phyloP scores from a whole-genome alignment of 2,797 vertebrate species.

The Alcedo atthis region DNA sequence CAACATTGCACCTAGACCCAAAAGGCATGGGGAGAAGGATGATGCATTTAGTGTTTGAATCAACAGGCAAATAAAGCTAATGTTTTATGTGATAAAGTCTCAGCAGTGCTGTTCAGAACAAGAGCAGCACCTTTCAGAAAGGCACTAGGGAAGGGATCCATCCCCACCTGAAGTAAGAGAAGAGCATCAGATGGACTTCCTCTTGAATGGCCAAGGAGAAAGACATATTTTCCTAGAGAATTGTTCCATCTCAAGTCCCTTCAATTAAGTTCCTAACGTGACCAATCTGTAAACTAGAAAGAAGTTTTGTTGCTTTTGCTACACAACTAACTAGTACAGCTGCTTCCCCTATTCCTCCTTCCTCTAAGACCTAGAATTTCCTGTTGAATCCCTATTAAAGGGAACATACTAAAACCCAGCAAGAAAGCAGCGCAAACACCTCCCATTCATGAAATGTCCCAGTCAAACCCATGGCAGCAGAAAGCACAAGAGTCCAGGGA shows the following conservation, averaged over 20 bases:
- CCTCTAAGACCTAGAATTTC: background rate
- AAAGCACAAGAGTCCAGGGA: background rate
- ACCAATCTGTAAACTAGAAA: background rate
- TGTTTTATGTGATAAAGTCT: background rate
- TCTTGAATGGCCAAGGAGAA: background rate
- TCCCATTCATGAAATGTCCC: background rate
- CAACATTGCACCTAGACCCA: background rate
- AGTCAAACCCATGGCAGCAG: background rate
- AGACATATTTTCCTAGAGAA: background rate
- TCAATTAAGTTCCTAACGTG: background rate
- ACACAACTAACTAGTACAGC: background rate
- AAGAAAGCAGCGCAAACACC: background rate
- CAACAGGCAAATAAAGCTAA: background rate
- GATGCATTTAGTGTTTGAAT: background rate
- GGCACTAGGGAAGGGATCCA: background rate
- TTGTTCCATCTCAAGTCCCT: background rate
- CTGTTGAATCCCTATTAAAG: background rate
- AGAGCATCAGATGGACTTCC: background rate
- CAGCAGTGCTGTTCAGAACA: background rate
- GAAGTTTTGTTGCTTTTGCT: background rate
- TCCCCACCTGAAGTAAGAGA: background rate
- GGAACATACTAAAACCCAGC: background rate
- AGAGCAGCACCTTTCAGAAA: background rate
- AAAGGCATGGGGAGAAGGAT: background rate
- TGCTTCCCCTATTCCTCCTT: background rate